phyloP scores from a whole-genome alignment of 2,888 invertebrate species.

The Itoplectis maculator region DNA sequence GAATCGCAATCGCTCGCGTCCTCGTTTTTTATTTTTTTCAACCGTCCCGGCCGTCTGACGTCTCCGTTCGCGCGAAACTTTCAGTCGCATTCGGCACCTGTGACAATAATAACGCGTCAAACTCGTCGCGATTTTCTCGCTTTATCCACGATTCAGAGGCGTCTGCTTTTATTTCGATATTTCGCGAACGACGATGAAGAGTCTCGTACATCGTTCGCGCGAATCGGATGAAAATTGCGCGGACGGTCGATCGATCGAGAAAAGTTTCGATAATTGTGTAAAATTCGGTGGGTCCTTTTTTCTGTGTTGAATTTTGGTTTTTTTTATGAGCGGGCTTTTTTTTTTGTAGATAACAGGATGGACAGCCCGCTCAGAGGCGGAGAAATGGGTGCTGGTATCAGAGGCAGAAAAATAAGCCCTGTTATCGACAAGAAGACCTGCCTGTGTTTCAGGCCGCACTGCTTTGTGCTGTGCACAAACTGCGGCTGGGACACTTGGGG shows the following conservation, averaged over 20 bases:
- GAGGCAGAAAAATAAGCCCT: too few relatives aligned
- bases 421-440: conserved; percentile 44
- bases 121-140: not conserved
- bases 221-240: not conserved
- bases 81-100: conserved; percentile 22
- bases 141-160: not conserved
- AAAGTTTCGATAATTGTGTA: not conserved
- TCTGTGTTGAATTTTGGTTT: not conserved
- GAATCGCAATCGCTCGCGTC: conserved; percentile 53
- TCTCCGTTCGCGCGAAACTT: conserved; percentile 35
- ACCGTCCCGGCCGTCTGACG: conserved; percentile 8
- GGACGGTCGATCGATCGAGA: not conserved
- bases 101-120: conserved; percentile 33
- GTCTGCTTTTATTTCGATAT: not conserved
- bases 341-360: conserved; percentile 7
- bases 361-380: not conserved
- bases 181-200: not conserved
- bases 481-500: conserved; percentile 73
- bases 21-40: conserved; percentile 45
- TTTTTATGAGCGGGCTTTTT: not conserved
- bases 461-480: conserved; percentile 70
- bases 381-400: not conserved
- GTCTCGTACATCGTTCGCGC: not conserved
- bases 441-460: conserved; percentile 70
- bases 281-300: not conserved